A percentile compares a stretch with the other conserved stretches of the same genome.
Evolutionary conservation across 2,113 vertebrate species (phyloP).

Genomic region (Solenodon paradoxus): DNA sequence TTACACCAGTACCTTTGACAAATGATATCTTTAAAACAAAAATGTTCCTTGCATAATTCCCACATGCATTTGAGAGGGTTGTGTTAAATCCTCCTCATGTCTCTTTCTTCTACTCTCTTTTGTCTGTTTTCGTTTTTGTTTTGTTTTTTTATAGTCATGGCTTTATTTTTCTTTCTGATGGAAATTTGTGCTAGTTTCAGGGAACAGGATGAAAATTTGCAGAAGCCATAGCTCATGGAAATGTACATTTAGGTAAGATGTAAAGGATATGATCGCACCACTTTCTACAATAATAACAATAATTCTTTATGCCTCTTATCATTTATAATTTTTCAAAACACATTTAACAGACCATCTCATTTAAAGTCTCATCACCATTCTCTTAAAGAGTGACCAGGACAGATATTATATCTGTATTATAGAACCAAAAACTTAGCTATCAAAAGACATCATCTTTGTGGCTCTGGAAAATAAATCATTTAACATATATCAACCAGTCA

Average conservation of each 20-base stretch:
- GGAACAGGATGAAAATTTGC: conserved; percentile 19
- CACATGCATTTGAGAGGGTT: background rate
- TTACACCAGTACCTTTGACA: background rate
- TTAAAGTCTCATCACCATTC: background rate
- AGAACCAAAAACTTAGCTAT: background rate
- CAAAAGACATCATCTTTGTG: background rate
- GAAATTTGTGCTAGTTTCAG: conserved; percentile 17
- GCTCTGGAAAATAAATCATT: background rate
- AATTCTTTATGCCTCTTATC: background rate
- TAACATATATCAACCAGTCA: background rate
- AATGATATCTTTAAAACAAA: conserved; percentile 20
- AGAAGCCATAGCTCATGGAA: background rate
- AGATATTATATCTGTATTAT: background rate
- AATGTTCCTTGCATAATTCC: conserved; percentile 52
- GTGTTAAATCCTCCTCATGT: conserved; percentile 1
- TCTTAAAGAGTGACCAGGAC: background rate
- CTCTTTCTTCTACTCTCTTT: conserved; percentile 49
- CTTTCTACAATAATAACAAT: background rate
- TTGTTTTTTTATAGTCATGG: background rate
- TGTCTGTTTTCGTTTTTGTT: conserved; percentile 38
- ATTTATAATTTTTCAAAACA: background rate
- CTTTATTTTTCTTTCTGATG: conserved; percentile 50
- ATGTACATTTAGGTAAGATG: background rate
- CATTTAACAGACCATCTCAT: background rate
- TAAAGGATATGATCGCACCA: background rate